Evolutionary conservation across 2,797 vertebrate species (phyloP).

Genomic region (Enteromius unitaeniatus): DNA sequence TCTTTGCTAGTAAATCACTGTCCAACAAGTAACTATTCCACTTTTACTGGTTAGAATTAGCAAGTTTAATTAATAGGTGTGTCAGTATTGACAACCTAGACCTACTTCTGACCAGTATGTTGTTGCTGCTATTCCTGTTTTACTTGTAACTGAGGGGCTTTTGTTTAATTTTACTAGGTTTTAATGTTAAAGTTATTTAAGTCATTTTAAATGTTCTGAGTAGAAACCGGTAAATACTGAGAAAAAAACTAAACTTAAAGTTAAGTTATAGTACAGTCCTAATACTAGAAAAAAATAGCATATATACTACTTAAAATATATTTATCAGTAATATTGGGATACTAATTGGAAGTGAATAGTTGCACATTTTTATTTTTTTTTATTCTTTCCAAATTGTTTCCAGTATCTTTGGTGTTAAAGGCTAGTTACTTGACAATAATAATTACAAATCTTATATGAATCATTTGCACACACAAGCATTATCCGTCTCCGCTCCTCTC

Average conservation of each 20-base stretch:
- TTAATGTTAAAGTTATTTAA: background rate
- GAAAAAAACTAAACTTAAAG: background rate
- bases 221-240: background rate
- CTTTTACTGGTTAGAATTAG: background rate
- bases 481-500: too few species aligned
- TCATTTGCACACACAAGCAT: too few species aligned
- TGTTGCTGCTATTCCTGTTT: background rate
- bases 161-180: background rate
- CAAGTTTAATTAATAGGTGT: background rate
- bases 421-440: background rate
- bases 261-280: too few species aligned
- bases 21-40: background rate
- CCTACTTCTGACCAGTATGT: background rate
- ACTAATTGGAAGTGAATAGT: background rate
- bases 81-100: background rate
- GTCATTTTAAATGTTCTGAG: background rate
- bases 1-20: background rate
- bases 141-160: background rate
- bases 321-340: background rate
- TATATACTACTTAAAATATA: background rate
- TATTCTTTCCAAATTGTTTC: background rate
- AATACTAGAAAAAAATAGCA: background rate
- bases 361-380: too few species aligned
- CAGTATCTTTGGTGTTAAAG: background rate
- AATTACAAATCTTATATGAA: too few species aligned